Base-by-base conservation (phyloP, 2,113 vertebrate genomes). In the Centrocercus urophasianus region DNA sequence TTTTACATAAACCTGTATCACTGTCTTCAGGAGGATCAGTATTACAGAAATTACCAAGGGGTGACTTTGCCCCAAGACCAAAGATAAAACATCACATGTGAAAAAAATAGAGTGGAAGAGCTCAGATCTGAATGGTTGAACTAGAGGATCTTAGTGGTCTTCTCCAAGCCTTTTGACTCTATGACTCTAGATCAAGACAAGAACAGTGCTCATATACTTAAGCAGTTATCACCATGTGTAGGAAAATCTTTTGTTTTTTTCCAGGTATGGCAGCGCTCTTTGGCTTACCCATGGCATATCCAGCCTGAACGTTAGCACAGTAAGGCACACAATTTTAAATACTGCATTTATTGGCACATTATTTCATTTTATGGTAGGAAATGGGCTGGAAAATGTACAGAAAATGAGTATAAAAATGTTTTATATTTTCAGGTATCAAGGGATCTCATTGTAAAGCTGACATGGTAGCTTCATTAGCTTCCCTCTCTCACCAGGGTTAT, bases 331-430 rank as follows among this genome's bases (percentile, higher is more conserved):
- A 79, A 45, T 67, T 75, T 76, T 86, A 91, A 86, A 86, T 75
- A 71, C 42, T 61, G 25, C 63, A 91, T 91, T 93, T 91, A 89
- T 86, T 60, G 67, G 57, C 4, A 4, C 42, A 59, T 72, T 88
- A 72, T 75, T 93, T 79, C 45, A 66, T 86, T 89, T 91, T 75
- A 86, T 76, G 47, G 52, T 38, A 79, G 72, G 59, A 89, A 89
- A 86, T 86, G 82, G 34, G n/a, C 72, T 89, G 77, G 82, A 91
- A 91, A 95, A 89, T 71, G 36, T 50, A 67, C 52, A 75, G 77
- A 86, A 86, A 89, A 88, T 22, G n/a, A 82, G 71, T 64, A 79
- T 74, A 71, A 79, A 91, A 36, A n/a, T 45, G 57, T 5, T 86
- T 56, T 56, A 66, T 79, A 45, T 82, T 86, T 69, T 45, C 60